Evolutionary conservation across 2,113 vertebrate species (phyloP), one percentile per base, ranked within the genome.

Genomic region (Acanthisitta chloris): DNA sequence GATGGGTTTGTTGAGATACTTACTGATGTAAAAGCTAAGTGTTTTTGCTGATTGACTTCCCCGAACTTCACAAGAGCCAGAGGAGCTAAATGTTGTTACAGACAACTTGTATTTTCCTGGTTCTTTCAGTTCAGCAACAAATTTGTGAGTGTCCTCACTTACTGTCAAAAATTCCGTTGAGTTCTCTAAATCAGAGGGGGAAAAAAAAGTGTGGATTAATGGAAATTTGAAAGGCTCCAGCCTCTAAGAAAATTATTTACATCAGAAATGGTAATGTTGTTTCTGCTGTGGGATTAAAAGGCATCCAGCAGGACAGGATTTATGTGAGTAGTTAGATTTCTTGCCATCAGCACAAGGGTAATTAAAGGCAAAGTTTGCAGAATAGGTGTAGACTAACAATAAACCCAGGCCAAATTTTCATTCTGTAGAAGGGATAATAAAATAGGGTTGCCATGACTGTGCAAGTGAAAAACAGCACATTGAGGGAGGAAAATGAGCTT

Each of bases 21-120:
- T 98, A 99, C 99, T 98, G 92, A 99, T 98, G 85, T 99, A 99
- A 98, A 99, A 99, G 90, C 97, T 98, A 91, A 99, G 97, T 9
- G 98, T 98, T 65, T 98, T 98, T 95, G 98, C 95, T 19, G 97
- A 93, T n/a, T 97, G 92, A 88, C 99, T 99, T 97, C 98, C 99
- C 40, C 99, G 97, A 71, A 98, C 95, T 74, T 99, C 98, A 15
- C 99, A 99, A 72, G 98, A 98, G 73, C 99, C 99, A 2, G 98
- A 97, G 3, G 98, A 98, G 87, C 99, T 99, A 54, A 99, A 98
- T 2, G 99, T 99, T 57, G 98, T 98, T 66, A 99, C 98, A 20
- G 97, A 98, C 34, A 99, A 96, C 4, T 95, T 97, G 8, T 99
- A 99, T 46, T 98, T 99, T 69, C 99, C 99, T 4, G 99, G 96